These are phyloP conservation scores for Pachycephus smyrnensis DNA, from an alignment of 2,888 invertebrate genomes.

Conservation along the genomic window DNA sequence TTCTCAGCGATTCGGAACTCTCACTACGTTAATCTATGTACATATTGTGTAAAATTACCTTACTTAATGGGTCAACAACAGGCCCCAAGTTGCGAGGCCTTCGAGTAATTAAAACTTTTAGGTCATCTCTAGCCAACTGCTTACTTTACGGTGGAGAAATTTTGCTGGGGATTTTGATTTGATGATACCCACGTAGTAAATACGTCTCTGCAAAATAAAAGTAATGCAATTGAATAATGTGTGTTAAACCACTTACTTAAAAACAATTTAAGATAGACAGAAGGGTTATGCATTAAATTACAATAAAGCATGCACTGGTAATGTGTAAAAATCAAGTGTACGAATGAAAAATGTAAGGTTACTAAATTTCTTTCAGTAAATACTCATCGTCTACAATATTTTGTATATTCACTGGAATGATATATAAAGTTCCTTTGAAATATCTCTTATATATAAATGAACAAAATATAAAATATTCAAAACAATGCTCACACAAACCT, in stretches of 20 bases:
- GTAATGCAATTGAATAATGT: neutral
- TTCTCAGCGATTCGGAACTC: slow-evolving; percentile 36
- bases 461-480: slow-evolving; percentile 19
- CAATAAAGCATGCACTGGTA: too few relatives aligned
- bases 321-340: too few relatives aligned
- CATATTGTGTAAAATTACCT: slow-evolving; percentile 46
- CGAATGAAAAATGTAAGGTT: too few relatives aligned
- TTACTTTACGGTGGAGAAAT: slow-evolving; percentile 85
- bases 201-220: slow-evolving; percentile 78
- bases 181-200: slow-evolving; percentile 91
- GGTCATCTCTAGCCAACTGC: slow-evolving; percentile 25
- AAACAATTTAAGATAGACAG: too few relatives aligned
- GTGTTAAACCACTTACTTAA: too few relatives aligned
- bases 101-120: slow-evolving; percentile 32
- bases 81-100: slow-evolving; percentile 40
- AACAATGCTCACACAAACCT: slow-evolving; percentile 71
- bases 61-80: slow-evolving; percentile 46
- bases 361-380: too few relatives aligned
- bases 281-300: too few relatives aligned
- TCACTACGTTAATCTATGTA: slow-evolving; percentile 36
- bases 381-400: too few relatives aligned
- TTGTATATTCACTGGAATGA: too few relatives aligned
- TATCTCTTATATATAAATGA: neutral
- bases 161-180: slow-evolving; percentile 83
- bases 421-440: too few relatives aligned